phyloP scores from a whole-genome alignment of 2,113 vertebrate species.

The Pantherophis guttatus region DNA sequence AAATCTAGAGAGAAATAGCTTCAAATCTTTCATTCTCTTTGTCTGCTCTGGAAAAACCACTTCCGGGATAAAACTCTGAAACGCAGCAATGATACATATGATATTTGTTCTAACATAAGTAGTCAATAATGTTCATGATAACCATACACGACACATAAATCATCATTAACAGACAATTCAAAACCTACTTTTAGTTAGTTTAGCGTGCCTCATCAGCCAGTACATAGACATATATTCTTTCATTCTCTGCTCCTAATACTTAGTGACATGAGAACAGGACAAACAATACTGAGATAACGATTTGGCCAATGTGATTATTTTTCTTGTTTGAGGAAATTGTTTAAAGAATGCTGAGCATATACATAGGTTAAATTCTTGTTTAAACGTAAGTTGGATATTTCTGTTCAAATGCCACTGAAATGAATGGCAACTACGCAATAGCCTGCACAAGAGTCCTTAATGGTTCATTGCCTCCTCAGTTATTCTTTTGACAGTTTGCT shows the following conservation, averaged over 20 bases:
- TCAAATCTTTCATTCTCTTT: not conserved
- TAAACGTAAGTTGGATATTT: not conserved
- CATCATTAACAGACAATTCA: not conserved
- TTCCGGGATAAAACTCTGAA: not conserved
- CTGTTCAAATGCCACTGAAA: not conserved
- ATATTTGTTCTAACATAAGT: not conserved
- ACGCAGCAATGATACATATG: not conserved
- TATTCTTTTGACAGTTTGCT: not conserved
- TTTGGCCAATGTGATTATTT: not conserved
- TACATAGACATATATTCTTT: conserved; percentile 4
- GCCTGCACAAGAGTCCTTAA: not conserved
- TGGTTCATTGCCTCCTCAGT: not conserved
- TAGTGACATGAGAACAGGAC: not conserved
- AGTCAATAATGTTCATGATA: not conserved
- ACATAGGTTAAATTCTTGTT: not conserved
- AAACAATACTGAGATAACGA: not conserved
- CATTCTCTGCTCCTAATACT: not conserved
- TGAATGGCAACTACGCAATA: not conserved
- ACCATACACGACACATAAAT: not conserved
- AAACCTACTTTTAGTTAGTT: not conserved
- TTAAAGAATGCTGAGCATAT: not conserved
- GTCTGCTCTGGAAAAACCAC: not conserved
- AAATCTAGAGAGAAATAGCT: not conserved
- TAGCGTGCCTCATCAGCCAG: not conserved
- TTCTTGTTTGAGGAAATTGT: not conserved